A percentile compares a stretch with the other conserved stretches of the same genome.
Evolutionary conservation across 1,140 invertebrate species (phyloP).

Genomic region (Limonius californicus): DNA sequence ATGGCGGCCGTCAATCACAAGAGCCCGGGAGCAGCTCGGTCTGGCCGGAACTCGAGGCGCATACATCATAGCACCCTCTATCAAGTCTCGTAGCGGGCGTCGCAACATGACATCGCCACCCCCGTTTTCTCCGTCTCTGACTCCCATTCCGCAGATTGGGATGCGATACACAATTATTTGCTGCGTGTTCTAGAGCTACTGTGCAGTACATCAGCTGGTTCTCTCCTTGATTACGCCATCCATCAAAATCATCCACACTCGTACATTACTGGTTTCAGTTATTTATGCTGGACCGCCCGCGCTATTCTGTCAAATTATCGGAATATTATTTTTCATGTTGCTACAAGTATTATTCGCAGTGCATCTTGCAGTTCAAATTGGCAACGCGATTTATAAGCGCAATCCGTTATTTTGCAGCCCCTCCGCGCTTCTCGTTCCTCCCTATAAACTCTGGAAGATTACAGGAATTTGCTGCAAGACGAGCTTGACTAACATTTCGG

Average conservation of each 20-base stretch:
- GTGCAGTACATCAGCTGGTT: constrained; percentile 29
- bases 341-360: no score
- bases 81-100: not conserved
- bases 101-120: constrained; percentile 1
- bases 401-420: not conserved
- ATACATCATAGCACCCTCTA: constrained; percentile 11
- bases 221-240: constrained; percentile 34
- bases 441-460: not conserved
- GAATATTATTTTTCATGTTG: not conserved
- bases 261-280: constrained; percentile 26
- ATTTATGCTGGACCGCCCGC: constrained; percentile 10
- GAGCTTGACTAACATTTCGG: not conserved
- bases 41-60: constrained; percentile 7
- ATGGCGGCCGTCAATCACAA: constrained; percentile 18
- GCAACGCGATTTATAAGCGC: not conserved
- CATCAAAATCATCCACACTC: constrained; percentile 32
- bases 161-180: constrained; percentile 6
- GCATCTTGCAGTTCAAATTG: not conserved
- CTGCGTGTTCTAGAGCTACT: constrained; percentile 6
- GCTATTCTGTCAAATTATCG: not conserved
- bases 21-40: not conserved
- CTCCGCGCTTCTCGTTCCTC: not conserved
- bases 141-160: not conserved
- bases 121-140: constrained; percentile 3
- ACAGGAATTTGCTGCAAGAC: not conserved